Percentiles rank a stretch among this genome's conserved stretches.
Evolutionary conservation across 2,113 vertebrate genomes (phyloP).

Genomic region (Centropus bengalensis): DNA sequence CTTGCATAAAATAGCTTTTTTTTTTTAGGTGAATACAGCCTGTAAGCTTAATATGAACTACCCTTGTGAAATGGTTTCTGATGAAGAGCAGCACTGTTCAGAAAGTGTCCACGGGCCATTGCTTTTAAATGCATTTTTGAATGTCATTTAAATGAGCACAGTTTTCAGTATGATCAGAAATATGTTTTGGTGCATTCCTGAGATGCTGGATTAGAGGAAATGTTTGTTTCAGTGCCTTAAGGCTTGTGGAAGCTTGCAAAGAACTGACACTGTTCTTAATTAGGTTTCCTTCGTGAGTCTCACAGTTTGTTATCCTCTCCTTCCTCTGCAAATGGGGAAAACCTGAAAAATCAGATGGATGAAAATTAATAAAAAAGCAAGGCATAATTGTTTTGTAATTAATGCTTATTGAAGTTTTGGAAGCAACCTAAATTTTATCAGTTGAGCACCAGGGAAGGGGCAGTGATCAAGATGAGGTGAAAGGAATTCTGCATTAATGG

Average conservation of each 20-base stretch:
- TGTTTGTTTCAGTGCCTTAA: neutral
- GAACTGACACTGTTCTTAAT: neutral
- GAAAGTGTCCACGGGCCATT: slow-evolving; percentile 28
- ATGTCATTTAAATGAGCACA: neutral
- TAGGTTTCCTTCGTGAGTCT: neutral
- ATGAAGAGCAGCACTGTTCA: neutral
- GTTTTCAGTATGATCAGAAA: slow-evolving; percentile 7
- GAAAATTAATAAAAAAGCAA: neutral
- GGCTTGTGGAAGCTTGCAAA: slow-evolving; percentile 19
- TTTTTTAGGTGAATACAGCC: neutral
- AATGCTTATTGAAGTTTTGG: neutral
- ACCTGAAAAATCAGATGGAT: neutral
- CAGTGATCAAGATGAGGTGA: neutral
- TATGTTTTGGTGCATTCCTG: slow-evolving; percentile 18
- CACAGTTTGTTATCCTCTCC: neutral
- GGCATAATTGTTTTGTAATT: neutral
- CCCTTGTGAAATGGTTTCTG: neutral
- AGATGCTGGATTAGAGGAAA: neutral
- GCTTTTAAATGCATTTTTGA: slow-evolving; percentile 23
- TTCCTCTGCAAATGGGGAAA: neutral
- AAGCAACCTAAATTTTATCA: neutral
- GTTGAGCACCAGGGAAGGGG: neutral
- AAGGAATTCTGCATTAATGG: slow-evolving; percentile 21
- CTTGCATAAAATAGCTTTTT: neutral
- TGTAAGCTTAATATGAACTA: neutral